Evolutionary conservation across 2,888 invertebrate genomes (phyloP).

Genomic region (Eulithis prunata): DNA sequence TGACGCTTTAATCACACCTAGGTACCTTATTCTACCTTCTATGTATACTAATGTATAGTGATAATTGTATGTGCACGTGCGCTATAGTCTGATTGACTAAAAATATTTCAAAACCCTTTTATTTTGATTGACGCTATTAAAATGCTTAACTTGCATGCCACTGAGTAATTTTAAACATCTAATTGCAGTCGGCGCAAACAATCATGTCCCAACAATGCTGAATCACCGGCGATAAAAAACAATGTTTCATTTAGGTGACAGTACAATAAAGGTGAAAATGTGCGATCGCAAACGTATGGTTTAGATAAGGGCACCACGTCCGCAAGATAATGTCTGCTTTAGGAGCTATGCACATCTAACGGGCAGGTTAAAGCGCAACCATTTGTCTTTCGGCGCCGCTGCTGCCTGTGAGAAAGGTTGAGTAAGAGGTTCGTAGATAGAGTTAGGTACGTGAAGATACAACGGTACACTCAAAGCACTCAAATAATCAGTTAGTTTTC

Average conservation of each 20-base stretch:
- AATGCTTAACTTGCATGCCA: conserved; percentile 33
- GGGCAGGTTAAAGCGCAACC: conserved; percentile 10
- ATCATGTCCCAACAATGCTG: conserved; percentile 36
- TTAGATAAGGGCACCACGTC: conserved; percentile 63
- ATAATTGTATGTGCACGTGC: too few relatives aligned
- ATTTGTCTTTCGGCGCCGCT: conserved; percentile 1
- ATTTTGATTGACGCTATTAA: conserved; percentile 16
- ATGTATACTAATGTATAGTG: too few relatives aligned
- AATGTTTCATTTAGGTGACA: conserved; percentile 49
- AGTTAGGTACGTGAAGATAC: too few relatives aligned
- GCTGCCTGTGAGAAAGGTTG: not conserved
- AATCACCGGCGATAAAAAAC: conserved; percentile 39
- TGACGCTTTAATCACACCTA: too few relatives aligned
- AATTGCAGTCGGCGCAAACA: conserved; percentile 35
- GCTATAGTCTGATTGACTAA: not conserved
- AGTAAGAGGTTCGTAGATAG: not conserved
- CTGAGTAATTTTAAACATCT: conserved; percentile 32
- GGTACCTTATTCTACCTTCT: too few relatives aligned
- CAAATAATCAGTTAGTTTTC: too few relatives aligned
- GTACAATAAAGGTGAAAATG: conserved; percentile 62
- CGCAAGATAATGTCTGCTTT: conserved; percentile 59
- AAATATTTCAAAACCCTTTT: conserved; percentile 12
- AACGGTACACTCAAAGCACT: too few relatives aligned
- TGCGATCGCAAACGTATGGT: conserved; percentile 58
- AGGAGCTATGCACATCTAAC: conserved; percentile 37